Conservation (phyloP, 2,113 vertebrate genomes). For the Ia io region DNA sequence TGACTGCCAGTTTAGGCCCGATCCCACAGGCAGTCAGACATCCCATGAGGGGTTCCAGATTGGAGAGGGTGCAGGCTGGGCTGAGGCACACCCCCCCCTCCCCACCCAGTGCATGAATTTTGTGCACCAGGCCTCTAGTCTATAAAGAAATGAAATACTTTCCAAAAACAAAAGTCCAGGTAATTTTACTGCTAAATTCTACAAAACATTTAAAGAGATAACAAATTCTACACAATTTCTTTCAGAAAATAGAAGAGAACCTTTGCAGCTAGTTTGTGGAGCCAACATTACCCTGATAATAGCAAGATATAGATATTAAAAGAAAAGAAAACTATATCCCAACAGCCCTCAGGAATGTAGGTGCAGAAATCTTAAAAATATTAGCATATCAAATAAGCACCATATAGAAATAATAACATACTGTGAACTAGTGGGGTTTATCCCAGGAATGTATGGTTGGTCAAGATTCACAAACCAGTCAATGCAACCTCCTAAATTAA, state of each 20-base stretch:
- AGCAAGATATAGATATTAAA: neutral
- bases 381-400: neutral
- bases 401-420: neutral
- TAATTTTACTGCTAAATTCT: neutral
- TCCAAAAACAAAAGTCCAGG: neutral
- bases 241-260: conserved; percentile 10
- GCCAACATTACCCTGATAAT: neutral
- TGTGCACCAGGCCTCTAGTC: neutral
- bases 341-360: neutral
- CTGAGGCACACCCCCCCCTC: too few species aligned
- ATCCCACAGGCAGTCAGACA: too few species aligned
- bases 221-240: neutral
- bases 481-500: neutral
- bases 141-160: neutral
- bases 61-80: too few species aligned
- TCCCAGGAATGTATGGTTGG: neutral
- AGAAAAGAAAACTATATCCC: neutral
- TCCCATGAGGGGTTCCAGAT: too few species aligned
- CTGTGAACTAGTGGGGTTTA: neutral
- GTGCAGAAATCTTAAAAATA: neutral
- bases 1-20: too few species aligned
- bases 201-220: conserved; percentile 40
- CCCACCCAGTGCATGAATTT: too few species aligned
- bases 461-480: neutral
- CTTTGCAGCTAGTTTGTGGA: neutral